Evolutionary conservation across 2,113 vertebrate genomes (phyloP), one percentile per base, ranked within the genome.

Genomic region (Callospermophilus lateralis): DNA sequence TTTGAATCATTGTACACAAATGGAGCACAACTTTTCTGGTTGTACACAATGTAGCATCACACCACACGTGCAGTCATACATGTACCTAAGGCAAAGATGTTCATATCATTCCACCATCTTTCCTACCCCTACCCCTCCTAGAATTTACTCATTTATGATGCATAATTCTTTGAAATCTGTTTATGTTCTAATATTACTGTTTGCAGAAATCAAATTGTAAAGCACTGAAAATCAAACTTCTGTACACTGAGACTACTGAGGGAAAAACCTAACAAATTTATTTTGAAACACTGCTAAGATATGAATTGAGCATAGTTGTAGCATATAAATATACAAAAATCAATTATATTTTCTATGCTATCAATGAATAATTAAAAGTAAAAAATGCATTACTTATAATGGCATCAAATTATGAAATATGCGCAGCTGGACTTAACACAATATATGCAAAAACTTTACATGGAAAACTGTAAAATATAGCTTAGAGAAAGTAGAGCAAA

Each of bases 81-180:
- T 51, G 48, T 51, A 11, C 48, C 48, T 51, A 51, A 13, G 48
- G 48, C 48, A 51, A 3, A 13, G 12, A 51, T 11, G 48, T 51
- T 13, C 48, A 51, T 51, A 11, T 51, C 48, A 13, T 51, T 3
- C 12, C 48, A 51, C 48, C 48, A 51, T 51, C 48, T 13, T 51
- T 51, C 48, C 48, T 13, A 13, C 48, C 48, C 48, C 48, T 11
- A 51, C 12, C 10, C 12, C 48, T 13, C 48, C 48, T 51, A 70
- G 76, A 76, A 53, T 20, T 89, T 20, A 74, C 74, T 92, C n/a
- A 76, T 89, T 39, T 68, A 51, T 24, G 26, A 58, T 24, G 2
- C 63, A 8, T 53, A 65, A 83, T 55, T 94, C 73, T 61, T 96
- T 70, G n/a, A 45, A 63, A 90, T 90, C 19, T 86, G 30, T 45